These are phyloP conservation scores for Drosophila merina DNA, from an alignment of 2,888 invertebrate species.

Conservation along the genomic window DNA sequence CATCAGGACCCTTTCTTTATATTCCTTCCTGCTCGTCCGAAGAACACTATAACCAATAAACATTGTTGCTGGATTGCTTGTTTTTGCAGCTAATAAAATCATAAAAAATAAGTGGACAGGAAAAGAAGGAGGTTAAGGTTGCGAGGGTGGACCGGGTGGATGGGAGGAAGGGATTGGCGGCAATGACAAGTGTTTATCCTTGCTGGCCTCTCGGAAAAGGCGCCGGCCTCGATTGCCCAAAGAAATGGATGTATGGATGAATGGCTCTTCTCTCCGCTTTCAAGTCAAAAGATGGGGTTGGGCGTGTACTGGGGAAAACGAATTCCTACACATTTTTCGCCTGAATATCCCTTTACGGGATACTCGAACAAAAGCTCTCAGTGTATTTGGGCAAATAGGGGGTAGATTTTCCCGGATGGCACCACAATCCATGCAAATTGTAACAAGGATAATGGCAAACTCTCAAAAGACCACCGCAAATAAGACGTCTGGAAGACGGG, in stretches of 20 bases:
- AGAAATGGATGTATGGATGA: conserved; percentile 64
- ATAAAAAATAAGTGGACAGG: conserved; percentile 68
- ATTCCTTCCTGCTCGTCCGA: conserved; percentile 20
- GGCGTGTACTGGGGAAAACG: background rate
- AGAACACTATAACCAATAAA: conserved; percentile 74
- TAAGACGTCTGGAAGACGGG: conserved; percentile 37
- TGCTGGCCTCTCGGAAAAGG: conserved; percentile 51
- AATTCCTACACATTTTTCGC: too few species aligned
- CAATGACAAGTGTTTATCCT: conserved; percentile 77
- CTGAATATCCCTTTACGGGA: too few species aligned
- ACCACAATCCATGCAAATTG: conserved; percentile 75
- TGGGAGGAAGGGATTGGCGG: conserved; percentile 21
- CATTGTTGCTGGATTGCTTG: conserved; percentile 78
- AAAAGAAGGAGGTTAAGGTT: background rate
- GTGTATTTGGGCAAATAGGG: background rate
- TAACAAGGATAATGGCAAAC: conserved; percentile 74
- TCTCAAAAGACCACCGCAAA: conserved; percentile 74
- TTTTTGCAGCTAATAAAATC: conserved; percentile 79
- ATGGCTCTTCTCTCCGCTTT: conserved; percentile 19
- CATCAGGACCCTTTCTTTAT: conserved; percentile 53
- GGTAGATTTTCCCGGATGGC: conserved; percentile 48
- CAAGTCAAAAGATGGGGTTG: background rate
- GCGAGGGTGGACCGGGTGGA: background rate
- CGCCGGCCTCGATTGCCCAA: conserved; percentile 42
- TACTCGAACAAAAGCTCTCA: background rate